Evolutionary conservation across 2,888 invertebrate genomes (phyloP), one percentile per base, ranked within the genome.

Genomic region (Axea sp.): DNA sequence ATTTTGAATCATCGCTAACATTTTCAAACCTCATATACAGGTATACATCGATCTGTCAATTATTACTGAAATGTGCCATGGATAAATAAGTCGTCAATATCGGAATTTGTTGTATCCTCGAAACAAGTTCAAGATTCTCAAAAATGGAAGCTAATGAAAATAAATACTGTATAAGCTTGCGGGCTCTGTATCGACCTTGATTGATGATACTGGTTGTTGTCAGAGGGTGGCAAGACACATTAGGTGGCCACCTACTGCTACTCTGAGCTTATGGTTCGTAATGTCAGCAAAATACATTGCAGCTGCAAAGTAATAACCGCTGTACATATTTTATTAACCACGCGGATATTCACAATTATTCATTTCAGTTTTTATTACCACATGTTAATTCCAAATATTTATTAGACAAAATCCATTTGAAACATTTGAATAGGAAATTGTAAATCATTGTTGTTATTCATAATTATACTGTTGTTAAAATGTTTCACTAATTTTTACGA

Each of bases 101-200:
- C 31, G 68, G 53, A 51, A 62, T 68, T 68, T 64, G 62, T 68
- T 62, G 39, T 41, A 57, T 26, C 19, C 59, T 31, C 19, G 55
- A 43, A 62, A 73, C 57, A 73, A 73, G 68, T 69, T 57, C 57
- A 74, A 69, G 74, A 74, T 69, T 74, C 53, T 64, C 64, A 71
- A 71, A 73, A 73, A 73, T 69, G 55, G 39, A 73, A 81, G 82
- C 80, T 87, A 85, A 87, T 87, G 86, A 86, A 85, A 87, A 87
- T 86, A 87, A 86, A 87, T 87, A 86, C 86, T 84, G 83, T 81
- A 86, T 84, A 85, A 86, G 85, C 82, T 86, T 81, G 82, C 76
- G 78, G 82, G 75, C 79, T 77, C 79, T 75, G 77, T 77, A 80
- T 77, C 78, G 78, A 78, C 71, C 78, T 82, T 86, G 86, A 86